Conservation (phyloP, 2,888 invertebrate genomes). For the Mesorhabditis spiculigera region DNA sequence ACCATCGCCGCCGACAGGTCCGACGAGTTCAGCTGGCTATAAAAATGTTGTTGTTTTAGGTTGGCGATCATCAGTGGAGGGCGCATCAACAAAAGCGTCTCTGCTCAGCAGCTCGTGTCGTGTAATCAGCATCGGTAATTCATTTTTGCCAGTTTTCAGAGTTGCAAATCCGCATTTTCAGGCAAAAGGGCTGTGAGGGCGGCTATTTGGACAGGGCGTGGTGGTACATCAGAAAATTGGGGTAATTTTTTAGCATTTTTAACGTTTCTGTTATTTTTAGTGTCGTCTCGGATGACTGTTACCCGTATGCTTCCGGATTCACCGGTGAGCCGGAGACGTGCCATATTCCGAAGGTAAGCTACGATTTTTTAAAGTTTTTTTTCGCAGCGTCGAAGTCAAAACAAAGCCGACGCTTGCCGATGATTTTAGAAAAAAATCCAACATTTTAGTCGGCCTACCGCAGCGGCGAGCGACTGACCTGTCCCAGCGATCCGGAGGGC, state of each 20-base stretch:
- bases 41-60: constrained; percentile 16
- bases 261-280: constrained; percentile 64
- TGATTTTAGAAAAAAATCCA: too few relatives aligned
- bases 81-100: constrained; percentile 70
- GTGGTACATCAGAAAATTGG: constrained; percentile 77
- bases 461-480: constrained; percentile 39
- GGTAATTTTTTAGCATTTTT: constrained; percentile 58
- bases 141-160: too few relatives aligned
- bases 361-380: constrained; percentile 8
- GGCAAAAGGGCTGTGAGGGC: constrained; percentile 78
- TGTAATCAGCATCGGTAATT: constrained; percentile 70
- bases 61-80: constrained; percentile 81
- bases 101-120: constrained; percentile 81
- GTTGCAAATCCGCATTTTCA: constrained; percentile 34
- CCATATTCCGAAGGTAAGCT: constrained; percentile 62
- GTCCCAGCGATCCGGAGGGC: constrained; percentile 54
- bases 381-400: background rate
- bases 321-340: constrained; percentile 69
- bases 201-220: constrained; percentile 87
- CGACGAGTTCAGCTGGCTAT: background rate
- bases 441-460: constrained; percentile 3
- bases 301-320: constrained; percentile 70
- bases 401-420: background rate
- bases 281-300: constrained; percentile 79
- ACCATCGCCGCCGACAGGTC: constrained; percentile 56